Conservation (phyloP, 2,113 vertebrate genomes). For the Colistium nudipinnis region DNA sequence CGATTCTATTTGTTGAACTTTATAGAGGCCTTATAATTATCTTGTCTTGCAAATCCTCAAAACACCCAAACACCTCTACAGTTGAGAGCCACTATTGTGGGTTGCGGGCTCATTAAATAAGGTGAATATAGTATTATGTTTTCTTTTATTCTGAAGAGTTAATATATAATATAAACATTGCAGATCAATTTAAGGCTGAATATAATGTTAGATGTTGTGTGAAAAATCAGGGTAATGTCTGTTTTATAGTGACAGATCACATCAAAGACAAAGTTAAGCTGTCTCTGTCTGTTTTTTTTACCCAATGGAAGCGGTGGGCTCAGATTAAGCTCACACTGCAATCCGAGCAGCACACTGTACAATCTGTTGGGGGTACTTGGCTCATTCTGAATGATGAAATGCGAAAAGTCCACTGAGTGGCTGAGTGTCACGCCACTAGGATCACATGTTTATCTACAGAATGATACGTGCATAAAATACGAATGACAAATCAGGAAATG, state of each 20-base stretch:
- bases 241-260: conserved; percentile 46
- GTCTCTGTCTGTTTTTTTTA: conserved; percentile 45
- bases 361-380: conserved; percentile 65
- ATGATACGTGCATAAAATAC: background rate
- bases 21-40: background rate
- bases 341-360: conserved; percentile 56
- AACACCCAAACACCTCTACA: too few species aligned
- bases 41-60: too few species aligned
- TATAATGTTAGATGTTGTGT: conserved; percentile 17
- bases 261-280: conserved; percentile 65
- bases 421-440: conserved; percentile 8
- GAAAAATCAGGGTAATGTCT: conserved; percentile 22
- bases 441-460: background rate
- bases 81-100: background rate
- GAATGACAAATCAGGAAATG: background rate
- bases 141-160: too few species aligned
- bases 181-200: background rate
- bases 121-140: too few species aligned
- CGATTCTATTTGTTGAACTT: background rate
- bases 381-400: conserved; percentile 31
- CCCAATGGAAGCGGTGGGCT: conserved; percentile 58
- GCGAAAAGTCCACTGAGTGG: background rate
- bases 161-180: too few species aligned
- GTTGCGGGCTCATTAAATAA: too few species aligned
- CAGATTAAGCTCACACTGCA: conserved; percentile 65